These are phyloP conservation scores for Onthophagus sagittarius DNA, from an alignment of 2,888 invertebrate species.

Conservation along the genomic window DNA sequence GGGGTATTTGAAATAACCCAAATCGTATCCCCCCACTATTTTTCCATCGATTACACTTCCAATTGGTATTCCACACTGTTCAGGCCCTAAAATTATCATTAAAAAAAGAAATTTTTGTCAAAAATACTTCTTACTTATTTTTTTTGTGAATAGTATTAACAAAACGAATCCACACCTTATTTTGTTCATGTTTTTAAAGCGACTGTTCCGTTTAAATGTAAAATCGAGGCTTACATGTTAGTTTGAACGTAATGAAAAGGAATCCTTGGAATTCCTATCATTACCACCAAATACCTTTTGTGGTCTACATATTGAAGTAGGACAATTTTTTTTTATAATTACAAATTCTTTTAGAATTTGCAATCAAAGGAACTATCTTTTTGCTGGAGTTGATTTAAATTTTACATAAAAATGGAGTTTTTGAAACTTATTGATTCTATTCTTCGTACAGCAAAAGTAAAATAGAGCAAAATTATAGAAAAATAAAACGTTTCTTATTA, in stretches of 20 bases:
- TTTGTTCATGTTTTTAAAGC: not conserved
- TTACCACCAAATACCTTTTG: not conserved
- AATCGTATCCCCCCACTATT: slow-evolving; percentile 44
- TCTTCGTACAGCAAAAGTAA: too few relatives aligned
- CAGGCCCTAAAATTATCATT: not conserved
- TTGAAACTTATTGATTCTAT: too few relatives aligned
- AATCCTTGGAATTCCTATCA: not conserved
- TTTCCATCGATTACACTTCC: slow-evolving; percentile 22
- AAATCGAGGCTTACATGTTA: not conserved
- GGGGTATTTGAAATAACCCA: slow-evolving; percentile 45
- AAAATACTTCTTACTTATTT: not conserved
- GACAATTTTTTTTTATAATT: not conserved
- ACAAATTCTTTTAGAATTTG: not conserved
- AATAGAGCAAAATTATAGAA: too few relatives aligned
- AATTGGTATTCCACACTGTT: slow-evolving; percentile 1
- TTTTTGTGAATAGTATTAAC: not conserved
- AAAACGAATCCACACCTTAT: not conserved
- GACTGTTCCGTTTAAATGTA: not conserved
- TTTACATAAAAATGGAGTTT: too few relatives aligned
- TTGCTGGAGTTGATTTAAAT: too few relatives aligned
- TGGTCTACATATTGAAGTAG: not conserved
- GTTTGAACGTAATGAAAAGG: not conserved
- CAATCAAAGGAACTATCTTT: not conserved
- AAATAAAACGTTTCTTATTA: too few relatives aligned
- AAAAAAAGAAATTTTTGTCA: too few relatives aligned